Conservation (phyloP, 2,888 invertebrate genomes). For the Stenchaetothrips biformis region DNA sequence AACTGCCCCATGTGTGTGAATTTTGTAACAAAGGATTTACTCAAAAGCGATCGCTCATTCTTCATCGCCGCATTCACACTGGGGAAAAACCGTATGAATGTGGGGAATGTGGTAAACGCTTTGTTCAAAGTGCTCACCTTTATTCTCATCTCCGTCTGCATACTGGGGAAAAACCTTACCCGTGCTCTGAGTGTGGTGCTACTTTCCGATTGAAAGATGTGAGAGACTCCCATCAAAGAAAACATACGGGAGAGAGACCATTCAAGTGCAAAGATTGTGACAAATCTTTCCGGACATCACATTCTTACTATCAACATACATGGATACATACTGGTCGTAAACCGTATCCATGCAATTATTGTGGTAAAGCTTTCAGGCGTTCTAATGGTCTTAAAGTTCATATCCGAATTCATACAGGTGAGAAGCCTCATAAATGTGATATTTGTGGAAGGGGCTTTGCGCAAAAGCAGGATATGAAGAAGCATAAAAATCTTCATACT, state of each 20-base stretch:
- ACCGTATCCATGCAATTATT: constrained; percentile 14
- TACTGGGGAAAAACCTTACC: background rate
- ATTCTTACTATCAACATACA: constrained; percentile 25
- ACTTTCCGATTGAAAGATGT: constrained; percentile 16
- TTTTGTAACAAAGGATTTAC: constrained; percentile 26
- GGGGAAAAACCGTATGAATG: constrained; percentile 25
- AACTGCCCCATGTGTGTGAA: constrained; percentile 3
- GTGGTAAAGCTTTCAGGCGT: constrained; percentile 11
- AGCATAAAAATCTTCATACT: background rate
- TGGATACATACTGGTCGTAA: constrained; percentile 25
- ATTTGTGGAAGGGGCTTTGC: constrained; percentile 21
- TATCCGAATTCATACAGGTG: constrained; percentile 22
- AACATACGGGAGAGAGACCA: constrained; percentile 27
- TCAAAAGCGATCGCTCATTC: background rate
- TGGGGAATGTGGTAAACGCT: constrained; percentile 7
- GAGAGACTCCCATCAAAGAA: background rate
- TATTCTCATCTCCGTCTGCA: constrained; percentile 1
- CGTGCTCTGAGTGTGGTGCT: constrained; percentile 6
- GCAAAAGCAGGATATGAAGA: constrained; percentile 1
- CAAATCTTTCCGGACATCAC: background rate
- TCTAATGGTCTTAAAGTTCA: constrained; percentile 13
- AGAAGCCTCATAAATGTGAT: constrained; percentile 26
- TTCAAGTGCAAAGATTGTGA: constrained; percentile 17
- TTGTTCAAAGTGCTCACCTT: constrained; percentile 26
- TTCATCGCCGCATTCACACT: constrained; percentile 22